These are phyloP conservation scores for Umimayanthus kanabou DNA, from an alignment of 92 coral and sea anemone genomes.

Conservation along the genomic window DNA sequence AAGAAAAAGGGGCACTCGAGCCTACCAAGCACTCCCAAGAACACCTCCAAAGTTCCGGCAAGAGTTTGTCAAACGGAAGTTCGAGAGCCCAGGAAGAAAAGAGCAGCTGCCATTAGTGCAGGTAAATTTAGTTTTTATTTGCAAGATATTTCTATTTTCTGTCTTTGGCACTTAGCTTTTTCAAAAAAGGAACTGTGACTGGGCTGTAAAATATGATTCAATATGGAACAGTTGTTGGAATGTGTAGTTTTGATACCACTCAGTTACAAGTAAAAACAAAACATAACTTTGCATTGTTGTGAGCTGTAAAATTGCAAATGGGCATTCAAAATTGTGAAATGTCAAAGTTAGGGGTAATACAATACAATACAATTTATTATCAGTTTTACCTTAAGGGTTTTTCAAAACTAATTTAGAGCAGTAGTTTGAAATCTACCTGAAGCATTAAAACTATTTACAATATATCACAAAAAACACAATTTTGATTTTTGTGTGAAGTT, in stretches of 20 bases:
- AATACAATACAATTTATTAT: no score
- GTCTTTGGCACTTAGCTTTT: neutral
- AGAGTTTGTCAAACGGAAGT: constrained; percentile 77
- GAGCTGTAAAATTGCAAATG: no score
- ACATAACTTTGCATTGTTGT: no score
- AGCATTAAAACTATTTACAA: no score
- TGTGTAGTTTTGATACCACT: neutral
- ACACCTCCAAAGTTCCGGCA: constrained; percentile 53
- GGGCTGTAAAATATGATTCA: neutral
- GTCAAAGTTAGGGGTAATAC: no score
- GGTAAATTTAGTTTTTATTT: constrained; percentile 50
- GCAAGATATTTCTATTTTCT: neutral
- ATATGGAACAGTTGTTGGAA: neutral
- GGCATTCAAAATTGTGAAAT: no score
- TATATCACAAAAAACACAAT: no score
- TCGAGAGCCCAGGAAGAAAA: constrained; percentile 71
- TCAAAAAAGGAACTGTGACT: neutral
- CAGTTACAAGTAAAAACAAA: no score
- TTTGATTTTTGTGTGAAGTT: no score
- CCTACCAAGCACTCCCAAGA: constrained; percentile 81
- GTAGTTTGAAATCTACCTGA: no score
- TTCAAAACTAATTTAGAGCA: no score
- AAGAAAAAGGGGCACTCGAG: constrained; percentile 72
- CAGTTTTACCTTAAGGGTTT: no score
- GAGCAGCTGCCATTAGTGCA: constrained; percentile 98